phyloP scores from a whole-genome alignment of 2,888 invertebrate genomes.

The Ischnus inquisitorius region DNA sequence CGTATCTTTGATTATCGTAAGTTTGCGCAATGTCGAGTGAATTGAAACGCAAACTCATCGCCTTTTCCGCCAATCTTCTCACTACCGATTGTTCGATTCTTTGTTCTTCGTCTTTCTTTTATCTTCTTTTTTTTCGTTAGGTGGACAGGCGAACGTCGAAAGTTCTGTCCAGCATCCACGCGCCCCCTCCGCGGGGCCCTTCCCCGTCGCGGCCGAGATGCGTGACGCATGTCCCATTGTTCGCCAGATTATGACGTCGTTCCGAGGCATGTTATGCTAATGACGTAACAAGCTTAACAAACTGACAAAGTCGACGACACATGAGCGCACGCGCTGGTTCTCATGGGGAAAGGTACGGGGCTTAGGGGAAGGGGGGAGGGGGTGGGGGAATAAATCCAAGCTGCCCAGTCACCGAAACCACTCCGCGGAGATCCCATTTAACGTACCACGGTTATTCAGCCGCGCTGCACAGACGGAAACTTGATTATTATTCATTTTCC shows the following conservation, averaged over 20 bases:
- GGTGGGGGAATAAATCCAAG: constrained; percentile 37
- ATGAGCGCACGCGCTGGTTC: constrained; percentile 11
- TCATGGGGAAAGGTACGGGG: not conserved
- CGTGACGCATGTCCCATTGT: constrained; percentile 76
- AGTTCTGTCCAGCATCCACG: constrained; percentile 45
- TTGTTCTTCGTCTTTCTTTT: constrained; percentile 27
- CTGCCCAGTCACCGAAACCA: constrained; percentile 23
- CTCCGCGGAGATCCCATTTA: constrained; percentile 16
- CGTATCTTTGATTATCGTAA: not conserved
- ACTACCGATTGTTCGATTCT: constrained; percentile 43
- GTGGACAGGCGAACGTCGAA: constrained; percentile 40
- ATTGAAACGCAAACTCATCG: constrained; percentile 31
- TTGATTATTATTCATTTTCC: constrained; percentile 51
- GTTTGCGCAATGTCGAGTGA: constrained; percentile 6
- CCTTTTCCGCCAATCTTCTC: constrained; percentile 39
- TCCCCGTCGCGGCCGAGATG: constrained; percentile 65
- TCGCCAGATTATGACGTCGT: constrained; percentile 76
- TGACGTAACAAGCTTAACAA: constrained; percentile 72
- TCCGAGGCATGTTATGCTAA: constrained; percentile 75
- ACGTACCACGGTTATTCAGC: constrained; percentile 19
- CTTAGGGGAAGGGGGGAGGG: too few species aligned
- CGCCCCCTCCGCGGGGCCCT: constrained; percentile 56
- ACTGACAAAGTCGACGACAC: constrained; percentile 63
- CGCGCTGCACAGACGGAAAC: not conserved
- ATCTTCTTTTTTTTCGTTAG: not conserved